Evolutionary conservation across 2,113 vertebrate species (phyloP).

Genomic region (Romanogobio albipinnatus): DNA sequence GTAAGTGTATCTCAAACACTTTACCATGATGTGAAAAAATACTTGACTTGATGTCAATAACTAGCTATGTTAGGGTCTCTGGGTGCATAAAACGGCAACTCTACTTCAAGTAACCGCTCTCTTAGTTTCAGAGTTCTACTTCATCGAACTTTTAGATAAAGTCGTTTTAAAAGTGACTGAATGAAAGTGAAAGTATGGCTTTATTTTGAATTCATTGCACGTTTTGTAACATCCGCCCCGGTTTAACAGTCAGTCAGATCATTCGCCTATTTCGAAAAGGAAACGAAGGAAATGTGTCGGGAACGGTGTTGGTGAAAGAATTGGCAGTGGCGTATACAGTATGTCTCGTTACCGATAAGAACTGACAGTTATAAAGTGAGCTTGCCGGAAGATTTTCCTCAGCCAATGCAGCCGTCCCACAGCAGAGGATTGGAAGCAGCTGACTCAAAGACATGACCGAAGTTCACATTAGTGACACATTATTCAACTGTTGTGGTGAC

Average conservation of each 20-base stretch:
- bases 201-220: constrained; percentile 12
- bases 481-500: constrained; percentile 29
- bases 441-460: constrained; percentile 36
- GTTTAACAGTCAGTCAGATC: neutral
- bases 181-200: neutral
- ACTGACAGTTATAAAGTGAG: constrained; percentile 32
- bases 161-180: neutral
- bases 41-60: neutral
- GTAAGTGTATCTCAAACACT: neutral
- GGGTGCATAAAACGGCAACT: neutral
- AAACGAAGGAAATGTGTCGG: neutral
- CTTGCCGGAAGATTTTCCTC: neutral
- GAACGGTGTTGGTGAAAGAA: neutral
- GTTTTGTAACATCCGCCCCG: neutral
- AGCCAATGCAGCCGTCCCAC: neutral
- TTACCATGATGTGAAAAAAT: neutral
- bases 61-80: neutral
- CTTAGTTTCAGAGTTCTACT: neutral
- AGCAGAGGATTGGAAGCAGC: constrained; percentile 18
- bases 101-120: neutral
- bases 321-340: neutral
- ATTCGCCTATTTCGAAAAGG: too few relatives aligned
- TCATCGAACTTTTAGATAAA: neutral
- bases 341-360: constrained; percentile 22
- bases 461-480: constrained; percentile 47